Evolutionary conservation across 2,888 invertebrate genomes (phyloP).

Genomic region (Drosophila mulleri): DNA sequence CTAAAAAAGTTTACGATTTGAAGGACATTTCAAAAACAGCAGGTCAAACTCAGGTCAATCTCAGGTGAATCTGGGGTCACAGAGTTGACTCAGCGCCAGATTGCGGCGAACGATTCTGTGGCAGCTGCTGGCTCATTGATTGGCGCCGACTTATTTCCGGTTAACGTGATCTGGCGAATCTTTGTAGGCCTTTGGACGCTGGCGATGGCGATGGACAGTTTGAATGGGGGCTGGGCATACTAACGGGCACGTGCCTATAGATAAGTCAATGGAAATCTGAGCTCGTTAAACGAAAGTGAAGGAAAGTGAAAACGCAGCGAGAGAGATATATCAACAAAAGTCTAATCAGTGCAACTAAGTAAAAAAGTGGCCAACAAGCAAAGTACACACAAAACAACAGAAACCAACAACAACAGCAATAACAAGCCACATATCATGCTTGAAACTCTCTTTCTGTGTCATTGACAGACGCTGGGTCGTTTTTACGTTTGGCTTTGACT

Average conservation of each 20-base stretch:
- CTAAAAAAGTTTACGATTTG: slow-evolving; percentile 31
- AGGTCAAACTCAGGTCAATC: background rate
- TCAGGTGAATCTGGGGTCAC: slow-evolving; percentile 5
- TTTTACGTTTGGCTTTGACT: slow-evolving; percentile 48
- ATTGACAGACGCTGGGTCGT: slow-evolving; percentile 74
- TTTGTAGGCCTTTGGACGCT: background rate
- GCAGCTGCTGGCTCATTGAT: slow-evolving; percentile 45
- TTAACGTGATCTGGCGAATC: slow-evolving; percentile 36
- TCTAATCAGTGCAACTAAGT: slow-evolving; percentile 67
- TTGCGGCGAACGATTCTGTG: slow-evolving; percentile 17
- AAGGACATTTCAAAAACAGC: slow-evolving; percentile 38
- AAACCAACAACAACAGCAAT: slow-evolving; percentile 39
- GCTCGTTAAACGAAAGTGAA: slow-evolving; percentile 63
- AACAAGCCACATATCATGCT: slow-evolving; percentile 71
- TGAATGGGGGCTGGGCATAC: slow-evolving; percentile 1
- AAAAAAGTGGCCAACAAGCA: slow-evolving; percentile 54
- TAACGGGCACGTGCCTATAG: slow-evolving; percentile 55
- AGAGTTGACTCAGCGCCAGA: slow-evolving; percentile 27
- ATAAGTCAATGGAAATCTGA: slow-evolving; percentile 59
- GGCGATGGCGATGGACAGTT: background rate
- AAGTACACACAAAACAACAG: slow-evolving; percentile 54
- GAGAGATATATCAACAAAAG: slow-evolving; percentile 58
- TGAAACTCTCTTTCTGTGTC: slow-evolving; percentile 78
- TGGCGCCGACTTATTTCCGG: slow-evolving; percentile 44
- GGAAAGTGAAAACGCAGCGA: slow-evolving; percentile 60